Evolutionary conservation across 1,140 invertebrate species (phyloP), one percentile per base, ranked within the genome.

Genomic region (Drosophila burlai): DNA sequence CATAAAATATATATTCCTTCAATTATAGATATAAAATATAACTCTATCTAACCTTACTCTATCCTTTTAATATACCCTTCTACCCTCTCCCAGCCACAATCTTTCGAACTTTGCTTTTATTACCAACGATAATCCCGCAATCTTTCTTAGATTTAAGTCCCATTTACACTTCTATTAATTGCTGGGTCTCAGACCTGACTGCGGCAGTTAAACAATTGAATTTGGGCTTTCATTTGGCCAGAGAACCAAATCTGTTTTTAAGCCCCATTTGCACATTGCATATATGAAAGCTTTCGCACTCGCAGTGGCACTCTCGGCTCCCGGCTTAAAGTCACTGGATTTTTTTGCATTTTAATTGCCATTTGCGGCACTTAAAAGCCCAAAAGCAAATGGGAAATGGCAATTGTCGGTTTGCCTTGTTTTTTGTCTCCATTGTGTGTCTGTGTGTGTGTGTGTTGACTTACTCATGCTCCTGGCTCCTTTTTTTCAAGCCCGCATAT

Each of bases 301-400:
- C 45, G 36, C 45, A 47, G n/a, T 54, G 47, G n/a, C 67, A 52
- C 16, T 57, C 63, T 16, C 34, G 46, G 3, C 46, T 11, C 16
- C 31, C 49, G 45, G 66, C 67, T 74, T 74, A 76, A 67, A 52
- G 54, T 58, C 40, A 76, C 31, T 16, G 38, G 9, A 47, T 52
- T 76, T 76, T 74, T 65, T 76, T 58, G 54, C 50, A 59, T 65
- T 76, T 76, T 76, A 76, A 76, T 76, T 60, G 74, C 73, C 74
- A 76, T 76, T 76, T 76, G 74, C 74, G 73, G 62, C 63, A 59
- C 73, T 76, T 76, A 69, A 75, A 75, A 78, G 75, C 49, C 64
- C 50, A 69, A 71, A 78, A 77, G 65, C 75, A 78, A 69, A 78
- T 69, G 72, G 50, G 47, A 75, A 76, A 76, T 78, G 68, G 61